Conservation (phyloP, 1,140 invertebrate species). For the Pinna nobilis region DNA sequence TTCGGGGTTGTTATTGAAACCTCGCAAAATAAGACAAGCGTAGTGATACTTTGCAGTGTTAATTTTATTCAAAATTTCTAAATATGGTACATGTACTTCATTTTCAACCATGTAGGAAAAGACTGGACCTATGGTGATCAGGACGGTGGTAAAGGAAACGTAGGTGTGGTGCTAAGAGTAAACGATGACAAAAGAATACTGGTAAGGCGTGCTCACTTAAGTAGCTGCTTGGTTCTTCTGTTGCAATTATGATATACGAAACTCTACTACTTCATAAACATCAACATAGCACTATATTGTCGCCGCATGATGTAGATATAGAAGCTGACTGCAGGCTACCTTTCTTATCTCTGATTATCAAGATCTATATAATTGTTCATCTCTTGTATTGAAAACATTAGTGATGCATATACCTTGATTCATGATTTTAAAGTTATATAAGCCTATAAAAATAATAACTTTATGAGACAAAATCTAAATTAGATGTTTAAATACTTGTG, state of each 20-base stretch:
- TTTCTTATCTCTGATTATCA: background rate
- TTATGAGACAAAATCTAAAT: background rate
- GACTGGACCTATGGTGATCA: conserved; percentile 8
- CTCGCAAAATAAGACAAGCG: background rate
- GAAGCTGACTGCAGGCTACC: background rate
- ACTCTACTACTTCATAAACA: background rate
- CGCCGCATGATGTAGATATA: no score
- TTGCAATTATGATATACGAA: background rate
- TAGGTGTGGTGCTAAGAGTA: conserved; percentile 6
- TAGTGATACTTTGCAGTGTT: background rate
- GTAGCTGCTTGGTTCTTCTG: background rate
- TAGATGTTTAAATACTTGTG: background rate
- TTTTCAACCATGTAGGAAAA: conserved; percentile 4
- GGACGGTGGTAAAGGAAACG: conserved; percentile 2
- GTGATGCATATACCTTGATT: background rate
- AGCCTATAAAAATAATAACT: background rate
- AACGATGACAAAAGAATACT: background rate
- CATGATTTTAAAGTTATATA: background rate
- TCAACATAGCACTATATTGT: background rate
- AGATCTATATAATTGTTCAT: background rate
- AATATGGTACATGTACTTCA: background rate
- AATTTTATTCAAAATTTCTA: background rate
- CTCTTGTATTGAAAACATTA: background rate
- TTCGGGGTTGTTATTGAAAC: background rate
- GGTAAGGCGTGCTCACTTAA: background rate